Evolutionary conservation across 2,113 vertebrate genomes (phyloP).

Genomic region (Salminus brasiliensis): DNA sequence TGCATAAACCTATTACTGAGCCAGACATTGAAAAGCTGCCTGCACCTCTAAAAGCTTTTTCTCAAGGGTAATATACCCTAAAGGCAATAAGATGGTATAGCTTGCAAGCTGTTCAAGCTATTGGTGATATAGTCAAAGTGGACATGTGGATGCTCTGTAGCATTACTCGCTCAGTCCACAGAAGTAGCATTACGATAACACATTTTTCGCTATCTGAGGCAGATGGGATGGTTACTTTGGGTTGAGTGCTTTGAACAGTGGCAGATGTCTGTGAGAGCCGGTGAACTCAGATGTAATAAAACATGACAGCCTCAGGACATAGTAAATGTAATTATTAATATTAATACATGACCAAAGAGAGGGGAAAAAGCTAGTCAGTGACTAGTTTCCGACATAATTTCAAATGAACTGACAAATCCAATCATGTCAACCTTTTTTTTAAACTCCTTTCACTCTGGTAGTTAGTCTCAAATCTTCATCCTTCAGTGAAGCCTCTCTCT

Average conservation of each 20-base stretch:
- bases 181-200: slow-evolving; percentile 18
- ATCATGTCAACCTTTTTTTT: slow-evolving; percentile 24
- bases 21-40: slow-evolving; percentile 38
- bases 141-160: slow-evolving; percentile 29
- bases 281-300: slow-evolving; percentile 40
- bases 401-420: slow-evolving; percentile 36
- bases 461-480: not conserved
- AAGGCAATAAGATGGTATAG: slow-evolving; percentile 46
- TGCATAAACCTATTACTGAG: slow-evolving; percentile 55
- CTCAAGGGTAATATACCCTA: slow-evolving; percentile 47
- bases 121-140: not conserved
- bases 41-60: slow-evolving; percentile 51
- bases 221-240: slow-evolving; percentile 26
- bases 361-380: slow-evolving; percentile 1
- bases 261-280: slow-evolving; percentile 43
- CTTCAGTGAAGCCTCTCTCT: not conserved
- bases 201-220: not conserved
- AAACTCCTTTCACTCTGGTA: not conserved
- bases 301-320: slow-evolving; percentile 49
- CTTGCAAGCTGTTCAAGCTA: slow-evolving; percentile 12
- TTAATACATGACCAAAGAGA: slow-evolving; percentile 45
- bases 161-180: slow-evolving; percentile 24
- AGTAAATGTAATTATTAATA: slow-evolving; percentile 59
- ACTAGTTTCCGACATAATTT: slow-evolving; percentile 41
- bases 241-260: slow-evolving; percentile 26